A percentile compares a stretch with the other conserved stretches of the same genome.
phyloP scores from a whole-genome alignment of 1,140 invertebrate species.

The Saxidomus purpurata region DNA sequence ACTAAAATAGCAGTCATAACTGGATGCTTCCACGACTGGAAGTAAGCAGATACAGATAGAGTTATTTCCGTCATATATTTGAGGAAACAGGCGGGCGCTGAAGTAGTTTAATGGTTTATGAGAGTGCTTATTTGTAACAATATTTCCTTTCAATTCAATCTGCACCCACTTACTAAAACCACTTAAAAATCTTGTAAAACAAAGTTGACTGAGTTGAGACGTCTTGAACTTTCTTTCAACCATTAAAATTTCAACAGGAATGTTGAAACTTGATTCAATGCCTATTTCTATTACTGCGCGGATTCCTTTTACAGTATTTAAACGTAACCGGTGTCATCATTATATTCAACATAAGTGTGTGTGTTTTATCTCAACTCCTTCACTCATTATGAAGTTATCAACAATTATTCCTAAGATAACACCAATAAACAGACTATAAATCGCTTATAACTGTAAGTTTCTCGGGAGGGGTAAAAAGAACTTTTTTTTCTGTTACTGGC shows the following conservation, averaged over 20 bases:
- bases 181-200: neutral
- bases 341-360: neutral
- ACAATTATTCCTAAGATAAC: neutral
- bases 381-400: neutral
- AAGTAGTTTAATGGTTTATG: neutral
- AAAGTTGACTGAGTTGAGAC: neutral
- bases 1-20: too few species aligned
- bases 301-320: neutral
- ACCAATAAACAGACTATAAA: too few species aligned
- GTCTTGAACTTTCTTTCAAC: constrained; percentile 1
- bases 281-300: too few species aligned
- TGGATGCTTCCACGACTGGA: neutral
- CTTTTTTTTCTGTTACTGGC: too few species aligned
- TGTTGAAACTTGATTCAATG: neutral
- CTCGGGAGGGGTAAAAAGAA: too few species aligned
- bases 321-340: neutral
- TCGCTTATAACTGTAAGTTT: too few species aligned
- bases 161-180: neutral
- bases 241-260: neutral
- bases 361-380: neutral
- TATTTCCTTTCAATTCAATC: neutral
- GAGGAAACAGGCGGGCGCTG: neutral
- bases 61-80: neutral
- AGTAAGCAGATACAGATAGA: neutral
- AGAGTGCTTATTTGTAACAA: neutral